Base-by-base conservation (phyloP, 2,888 invertebrate genomes). In the Deilephila elpenor region DNA sequence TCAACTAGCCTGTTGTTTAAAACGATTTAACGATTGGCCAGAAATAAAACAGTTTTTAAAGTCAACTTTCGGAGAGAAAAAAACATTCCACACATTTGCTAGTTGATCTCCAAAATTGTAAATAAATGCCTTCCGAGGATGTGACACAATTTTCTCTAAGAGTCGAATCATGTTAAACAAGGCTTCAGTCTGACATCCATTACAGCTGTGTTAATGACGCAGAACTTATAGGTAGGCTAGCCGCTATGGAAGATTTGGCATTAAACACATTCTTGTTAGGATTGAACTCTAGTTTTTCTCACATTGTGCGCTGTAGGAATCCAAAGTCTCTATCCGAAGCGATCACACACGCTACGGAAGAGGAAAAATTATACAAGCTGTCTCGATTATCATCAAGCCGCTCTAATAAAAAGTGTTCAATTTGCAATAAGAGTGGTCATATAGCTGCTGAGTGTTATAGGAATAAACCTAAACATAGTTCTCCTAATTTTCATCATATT, bases 21-120 rank as follows among this genome's bases (percentile, higher is more conserved):
- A 82, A 76, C 80, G 82, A 44, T 83, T 82, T 44, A 8, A 25
- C 0, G 73, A n/a, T 5, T 83, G 80, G 82, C 70, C 73, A 0
- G 80, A 80, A 72, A 56, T 83, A 0, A 79, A 79, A 71, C 77
- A 81, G 2, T 83, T 83, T 32, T 72, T 81, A 6, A 83, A 82
- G 74, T 80, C 76, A 0, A 82, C 82, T 70, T 83, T 83, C 56
- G 75, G 79, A 32, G 82, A 81, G 7, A 29, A 78, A 0, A n/a
- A 83, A 83, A 74, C 80, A 82, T 25, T 59, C 20, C 17, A 25
- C 59, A 19, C 59, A 59, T 59, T 25, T 59, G 8, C 59, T 59
- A 59, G 25, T 25, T 25, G 59, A 59, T 11, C 59, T 59, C 19
- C 59, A 59, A n/a, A 14, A 59, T 20, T 25, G 17, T 25, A 59